phyloP scores from a whole-genome alignment of 1,140 invertebrate species.

The Solen grandis region DNA sequence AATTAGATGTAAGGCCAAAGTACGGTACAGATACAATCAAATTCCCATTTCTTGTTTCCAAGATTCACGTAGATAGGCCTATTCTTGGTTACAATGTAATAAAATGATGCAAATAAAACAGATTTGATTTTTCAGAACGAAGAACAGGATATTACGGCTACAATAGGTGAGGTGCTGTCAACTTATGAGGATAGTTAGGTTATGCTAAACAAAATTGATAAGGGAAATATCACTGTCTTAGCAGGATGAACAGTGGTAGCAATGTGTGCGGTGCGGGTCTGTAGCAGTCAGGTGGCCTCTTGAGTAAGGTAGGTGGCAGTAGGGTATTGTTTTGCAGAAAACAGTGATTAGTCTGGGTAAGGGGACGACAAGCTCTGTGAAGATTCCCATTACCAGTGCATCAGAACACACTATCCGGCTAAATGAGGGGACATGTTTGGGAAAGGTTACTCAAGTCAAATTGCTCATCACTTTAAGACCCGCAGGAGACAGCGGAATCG shows the following conservation, averaged over 20 bases:
- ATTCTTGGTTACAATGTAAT: constrained; percentile 60
- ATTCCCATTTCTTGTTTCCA: constrained; percentile 51
- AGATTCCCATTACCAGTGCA: constrained; percentile 17
- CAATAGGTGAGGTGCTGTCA: background rate
- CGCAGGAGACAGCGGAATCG: too few species aligned
- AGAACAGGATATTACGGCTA: background rate
- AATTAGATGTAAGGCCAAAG: constrained; percentile 4
- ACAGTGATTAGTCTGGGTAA: constrained; percentile 1
- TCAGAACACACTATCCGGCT: constrained; percentile 3
- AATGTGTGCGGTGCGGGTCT: background rate
- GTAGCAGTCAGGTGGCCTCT: background rate
- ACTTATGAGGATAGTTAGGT: background rate
- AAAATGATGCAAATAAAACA: background rate
- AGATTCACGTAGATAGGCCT: background rate
- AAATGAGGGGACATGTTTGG: background rate
- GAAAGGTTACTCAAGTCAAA: background rate
- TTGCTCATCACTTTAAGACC: too few species aligned
- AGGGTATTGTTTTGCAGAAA: background rate
- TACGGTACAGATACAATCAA: background rate
- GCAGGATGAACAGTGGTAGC: background rate
- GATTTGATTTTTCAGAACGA: background rate
- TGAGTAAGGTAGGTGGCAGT: background rate
- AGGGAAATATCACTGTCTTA: background rate
- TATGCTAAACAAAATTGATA: background rate
- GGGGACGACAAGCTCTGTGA: constrained; percentile 1